These are phyloP conservation scores for Taeniopygia guttata DNA, from an alignment of 2,797 vertebrate species.

Conservation along the genomic window DNA sequence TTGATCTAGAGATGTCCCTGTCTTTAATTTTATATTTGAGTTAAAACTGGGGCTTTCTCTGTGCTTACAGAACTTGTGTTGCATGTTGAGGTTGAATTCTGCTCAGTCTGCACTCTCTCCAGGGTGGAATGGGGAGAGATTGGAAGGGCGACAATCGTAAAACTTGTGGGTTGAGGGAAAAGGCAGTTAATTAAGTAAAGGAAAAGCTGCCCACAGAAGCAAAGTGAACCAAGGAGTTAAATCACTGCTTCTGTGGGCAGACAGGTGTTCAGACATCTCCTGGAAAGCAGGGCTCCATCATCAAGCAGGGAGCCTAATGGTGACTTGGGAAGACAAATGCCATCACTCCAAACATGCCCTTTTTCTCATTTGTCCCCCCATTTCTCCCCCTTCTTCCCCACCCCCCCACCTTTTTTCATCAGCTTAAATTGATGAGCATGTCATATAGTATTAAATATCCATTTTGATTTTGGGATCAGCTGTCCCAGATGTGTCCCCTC, in stretches of 20 bases:
- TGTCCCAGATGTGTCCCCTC: not conserved
- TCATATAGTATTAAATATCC: not conserved
- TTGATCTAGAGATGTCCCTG: not conserved
- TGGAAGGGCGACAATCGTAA: not conserved
- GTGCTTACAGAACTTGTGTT: not conserved
- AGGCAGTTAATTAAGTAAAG: not conserved
- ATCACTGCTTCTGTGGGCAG: not conserved
- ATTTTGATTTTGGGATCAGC: not conserved
- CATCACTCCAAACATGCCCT: rapidly evolving
- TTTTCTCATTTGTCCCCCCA: not conserved
- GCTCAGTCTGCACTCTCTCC: not conserved
- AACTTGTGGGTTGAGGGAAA: not conserved
- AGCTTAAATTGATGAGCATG: not conserved
- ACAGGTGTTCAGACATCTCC: not conserved
- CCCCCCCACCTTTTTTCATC: too few relatives aligned
- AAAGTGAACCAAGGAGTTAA: not conserved
- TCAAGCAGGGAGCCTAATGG: rapidly evolving
- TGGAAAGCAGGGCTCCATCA: not conserved
- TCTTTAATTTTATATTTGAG: not conserved
- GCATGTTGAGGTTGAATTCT: not conserved
- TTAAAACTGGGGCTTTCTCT: not conserved
- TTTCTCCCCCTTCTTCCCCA: too few relatives aligned
- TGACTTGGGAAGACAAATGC: not conserved
- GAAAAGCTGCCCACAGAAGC: rapidly evolving
- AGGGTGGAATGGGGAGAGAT: not conserved